Conservation (phyloP, 2,888 invertebrate species). For the Drosophila barbarae region DNA sequence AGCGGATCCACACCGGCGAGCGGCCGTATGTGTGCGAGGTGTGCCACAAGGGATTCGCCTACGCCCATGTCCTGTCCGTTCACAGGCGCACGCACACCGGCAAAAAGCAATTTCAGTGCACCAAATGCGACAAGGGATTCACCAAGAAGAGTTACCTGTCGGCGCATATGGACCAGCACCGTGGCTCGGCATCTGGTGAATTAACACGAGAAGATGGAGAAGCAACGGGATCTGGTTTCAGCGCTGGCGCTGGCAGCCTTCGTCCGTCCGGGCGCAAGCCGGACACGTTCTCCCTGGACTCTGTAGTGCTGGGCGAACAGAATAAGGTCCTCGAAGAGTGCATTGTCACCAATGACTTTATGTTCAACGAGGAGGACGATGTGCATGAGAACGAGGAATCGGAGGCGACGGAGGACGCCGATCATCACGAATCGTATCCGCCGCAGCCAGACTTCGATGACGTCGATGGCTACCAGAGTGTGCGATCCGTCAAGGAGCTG, state of each 20-base stretch:
- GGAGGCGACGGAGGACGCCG: not conserved
- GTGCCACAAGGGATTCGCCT: constrained; percentile 78
- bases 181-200: constrained; percentile 4
- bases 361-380: constrained; percentile 58
- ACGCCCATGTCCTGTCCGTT: constrained; percentile 78
- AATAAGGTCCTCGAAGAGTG: constrained; percentile 66
- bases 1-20: constrained; percentile 79
- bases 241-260: not conserved
- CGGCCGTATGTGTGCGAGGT: constrained; percentile 77
- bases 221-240: not conserved
- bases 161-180: constrained; percentile 75
- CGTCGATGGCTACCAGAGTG: constrained; percentile 50
- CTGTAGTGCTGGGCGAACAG: constrained; percentile 43
- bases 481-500: constrained; percentile 46
- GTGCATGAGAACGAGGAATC: constrained; percentile 30
- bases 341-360: constrained; percentile 69
- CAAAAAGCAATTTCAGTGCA: constrained; percentile 78
- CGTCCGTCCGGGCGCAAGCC: constrained; percentile 20
- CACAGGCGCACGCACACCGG: constrained; percentile 78
- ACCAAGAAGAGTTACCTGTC: constrained; percentile 77
- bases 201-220: not conserved
- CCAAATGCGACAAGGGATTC: constrained; percentile 77
- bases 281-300: constrained; percentile 17
- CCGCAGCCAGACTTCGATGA: constrained; percentile 51
- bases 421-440: constrained; percentile 35